These are phyloP conservation scores for Omphaloscelis lunosa DNA, from an alignment of 2,888 invertebrate species.

Conservation along the genomic window DNA sequence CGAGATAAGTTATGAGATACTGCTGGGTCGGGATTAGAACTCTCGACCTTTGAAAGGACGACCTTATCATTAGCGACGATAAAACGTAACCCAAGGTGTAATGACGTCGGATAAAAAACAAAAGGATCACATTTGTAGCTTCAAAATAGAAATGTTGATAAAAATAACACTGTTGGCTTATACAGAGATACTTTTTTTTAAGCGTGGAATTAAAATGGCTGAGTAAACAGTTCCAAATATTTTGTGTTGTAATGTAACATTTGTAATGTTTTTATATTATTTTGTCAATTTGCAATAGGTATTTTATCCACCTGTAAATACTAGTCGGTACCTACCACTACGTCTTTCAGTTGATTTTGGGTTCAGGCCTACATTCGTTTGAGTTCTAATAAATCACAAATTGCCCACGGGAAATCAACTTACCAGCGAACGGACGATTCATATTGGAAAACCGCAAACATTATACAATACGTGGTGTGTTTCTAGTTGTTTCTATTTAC, in stretches of 20 bases:
- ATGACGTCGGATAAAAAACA: slow-evolving; percentile 55
- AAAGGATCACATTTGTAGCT: slow-evolving; percentile 44
- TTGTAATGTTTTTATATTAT: background rate
- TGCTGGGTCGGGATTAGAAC: slow-evolving; percentile 43
- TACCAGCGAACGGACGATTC: slow-evolving; percentile 44
- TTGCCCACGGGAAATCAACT: slow-evolving; percentile 67
- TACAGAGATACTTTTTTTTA: background rate
- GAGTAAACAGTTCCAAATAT: background rate
- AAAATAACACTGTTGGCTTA: slow-evolving; percentile 14
- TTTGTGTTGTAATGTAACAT: background rate
- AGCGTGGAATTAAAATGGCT: background rate
- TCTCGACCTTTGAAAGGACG: slow-evolving; percentile 53
- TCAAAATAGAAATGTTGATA: slow-evolving; percentile 21
- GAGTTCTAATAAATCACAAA: slow-evolving; percentile 62
- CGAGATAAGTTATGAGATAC: slow-evolving; percentile 58
- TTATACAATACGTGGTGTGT: slow-evolving; percentile 14
- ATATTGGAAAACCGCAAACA: slow-evolving; percentile 48
- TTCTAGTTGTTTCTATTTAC: background rate
- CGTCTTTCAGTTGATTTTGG: slow-evolving; percentile 35
- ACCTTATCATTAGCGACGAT: slow-evolving; percentile 47
- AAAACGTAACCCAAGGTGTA: slow-evolving; percentile 56
- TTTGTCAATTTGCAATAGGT: background rate
- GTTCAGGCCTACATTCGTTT: slow-evolving; percentile 43
- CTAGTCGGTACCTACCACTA: slow-evolving; percentile 7
- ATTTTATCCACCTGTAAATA: background rate